Evolutionary conservation across 2,888 invertebrate genomes (phyloP).

Genomic region (Myathropa florea): DNA sequence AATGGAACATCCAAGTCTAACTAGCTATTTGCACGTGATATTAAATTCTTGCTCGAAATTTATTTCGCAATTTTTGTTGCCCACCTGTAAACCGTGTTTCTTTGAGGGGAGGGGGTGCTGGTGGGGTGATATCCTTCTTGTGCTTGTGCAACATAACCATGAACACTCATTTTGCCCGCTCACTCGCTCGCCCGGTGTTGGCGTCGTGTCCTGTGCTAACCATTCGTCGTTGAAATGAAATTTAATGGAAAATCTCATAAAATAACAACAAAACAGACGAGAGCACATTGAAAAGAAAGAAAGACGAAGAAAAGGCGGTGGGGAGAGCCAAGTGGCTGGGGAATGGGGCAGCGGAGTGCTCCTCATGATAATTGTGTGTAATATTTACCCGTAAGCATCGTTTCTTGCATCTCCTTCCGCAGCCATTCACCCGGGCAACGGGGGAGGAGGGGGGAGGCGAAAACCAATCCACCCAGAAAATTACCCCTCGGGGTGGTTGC

Average conservation of each 20-base stretch:
- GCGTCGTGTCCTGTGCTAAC: background rate
- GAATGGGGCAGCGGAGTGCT: conserved; percentile 27
- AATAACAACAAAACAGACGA: conserved; percentile 31
- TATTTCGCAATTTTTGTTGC: conserved; percentile 27
- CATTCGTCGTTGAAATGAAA: conserved; percentile 67
- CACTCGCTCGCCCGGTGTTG: background rate
- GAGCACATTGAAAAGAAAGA: conserved; percentile 19
- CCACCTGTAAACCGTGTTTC: conserved; percentile 25
- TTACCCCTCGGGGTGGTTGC: conserved; percentile 42
- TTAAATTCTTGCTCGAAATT: conserved; percentile 34
- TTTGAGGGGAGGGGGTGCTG: background rate
- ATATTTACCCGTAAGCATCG: conserved; percentile 67
- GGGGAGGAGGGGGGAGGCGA: background rate
- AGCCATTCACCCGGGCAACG: conserved; percentile 29
- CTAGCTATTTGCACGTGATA: conserved; percentile 37
- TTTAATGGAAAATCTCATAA: conserved; percentile 72
- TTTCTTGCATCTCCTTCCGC: conserved; percentile 31
- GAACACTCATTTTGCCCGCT: conserved; percentile 35
- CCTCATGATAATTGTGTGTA: conserved; percentile 72
- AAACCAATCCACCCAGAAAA: conserved; percentile 69
- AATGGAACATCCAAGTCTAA: conserved; percentile 22
- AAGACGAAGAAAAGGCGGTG: background rate
- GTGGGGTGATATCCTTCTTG: background rate
- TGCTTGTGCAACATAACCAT: conserved; percentile 35
- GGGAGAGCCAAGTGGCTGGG: conserved; percentile 10